phyloP scores from a whole-genome alignment of 2,113 vertebrate species.

The Hyaena hyaena region DNA sequence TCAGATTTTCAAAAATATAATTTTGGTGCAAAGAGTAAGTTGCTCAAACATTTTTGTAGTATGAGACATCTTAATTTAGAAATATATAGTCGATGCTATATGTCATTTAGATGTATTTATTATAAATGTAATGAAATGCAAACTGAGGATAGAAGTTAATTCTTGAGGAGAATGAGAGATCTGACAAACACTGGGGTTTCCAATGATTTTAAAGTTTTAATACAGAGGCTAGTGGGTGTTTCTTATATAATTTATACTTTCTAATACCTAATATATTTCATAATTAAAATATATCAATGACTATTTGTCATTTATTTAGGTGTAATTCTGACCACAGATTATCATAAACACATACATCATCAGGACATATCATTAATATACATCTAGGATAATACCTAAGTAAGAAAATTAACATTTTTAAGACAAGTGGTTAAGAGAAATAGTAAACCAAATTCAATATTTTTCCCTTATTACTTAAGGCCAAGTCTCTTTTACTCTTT shows the following conservation, averaged over 20 bases:
- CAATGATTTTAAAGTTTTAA: neutral
- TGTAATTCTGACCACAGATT: neutral
- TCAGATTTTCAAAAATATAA: neutral
- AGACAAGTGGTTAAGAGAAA: neutral
- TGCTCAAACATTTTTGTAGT: neutral
- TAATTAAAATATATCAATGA: neutral
- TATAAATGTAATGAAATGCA: neutral
- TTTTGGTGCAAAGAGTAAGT: neutral
- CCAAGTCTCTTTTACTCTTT: neutral
- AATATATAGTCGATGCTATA: neutral
- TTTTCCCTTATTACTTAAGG: neutral
- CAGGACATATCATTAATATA: neutral
- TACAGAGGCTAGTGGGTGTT: neutral
- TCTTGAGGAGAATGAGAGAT: neutral
- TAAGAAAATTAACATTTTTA: conserved; percentile 17
- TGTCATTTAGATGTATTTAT: neutral
- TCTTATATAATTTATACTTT: neutral
- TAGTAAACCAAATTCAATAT: neutral
- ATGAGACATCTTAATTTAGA: neutral
- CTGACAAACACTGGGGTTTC: neutral
- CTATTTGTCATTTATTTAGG: neutral
- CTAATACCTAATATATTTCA: neutral
- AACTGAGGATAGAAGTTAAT: neutral
- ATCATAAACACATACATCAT: neutral
- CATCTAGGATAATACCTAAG: neutral